Evolutionary conservation across 2,113 vertebrate species (phyloP), one percentile per base, ranked within the genome.

Genomic region (Circaetus cinerascens): DNA sequence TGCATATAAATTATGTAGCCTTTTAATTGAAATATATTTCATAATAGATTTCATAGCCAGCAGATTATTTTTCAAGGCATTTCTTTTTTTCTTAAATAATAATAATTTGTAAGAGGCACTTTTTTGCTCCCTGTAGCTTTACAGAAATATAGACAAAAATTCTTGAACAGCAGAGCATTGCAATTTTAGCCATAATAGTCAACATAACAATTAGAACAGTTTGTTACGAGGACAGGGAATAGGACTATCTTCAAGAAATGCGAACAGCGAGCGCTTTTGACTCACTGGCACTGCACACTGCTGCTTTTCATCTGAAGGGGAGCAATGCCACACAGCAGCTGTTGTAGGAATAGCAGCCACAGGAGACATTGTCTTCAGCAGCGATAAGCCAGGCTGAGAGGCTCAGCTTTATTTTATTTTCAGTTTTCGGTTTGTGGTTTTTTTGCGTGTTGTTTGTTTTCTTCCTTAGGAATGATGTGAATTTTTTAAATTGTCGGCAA

Each of bases 251-350:
- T 94, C 83, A 68, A 97, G 88, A 88, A 92, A 90, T 53, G 43
- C 17, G 4, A 71, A n/a, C 41, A 41, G 53, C 10, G 2, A 91
- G 57, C 1, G 2, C 72, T n/a, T 67, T 72, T 86, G 86, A 85
- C 77, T 90, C 91, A 36, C 90, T 89, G 19, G 60, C 5, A 1
- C 18, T 45, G 30, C 15, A 36, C 46, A 6, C 56, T 40, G 57
- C 36, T 88, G 48, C 69, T 51, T 55, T 74, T 97, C 97, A 98
- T 98, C 96, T 79, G 97, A 98, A 98, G 97, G 98, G 90, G 68
- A 98, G 97, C 96, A 97, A 97, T 98, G 98, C 98, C 98, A 98
- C 98, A 98, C 98, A 98, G 98, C 98, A 98, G 98, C 97, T 93
- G 71, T 51, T 96, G 74, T 26, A 88, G 98, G 98, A 98, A 98